Conservation (phyloP, 2,888 invertebrate genomes). For the Cheilosia soror region DNA sequence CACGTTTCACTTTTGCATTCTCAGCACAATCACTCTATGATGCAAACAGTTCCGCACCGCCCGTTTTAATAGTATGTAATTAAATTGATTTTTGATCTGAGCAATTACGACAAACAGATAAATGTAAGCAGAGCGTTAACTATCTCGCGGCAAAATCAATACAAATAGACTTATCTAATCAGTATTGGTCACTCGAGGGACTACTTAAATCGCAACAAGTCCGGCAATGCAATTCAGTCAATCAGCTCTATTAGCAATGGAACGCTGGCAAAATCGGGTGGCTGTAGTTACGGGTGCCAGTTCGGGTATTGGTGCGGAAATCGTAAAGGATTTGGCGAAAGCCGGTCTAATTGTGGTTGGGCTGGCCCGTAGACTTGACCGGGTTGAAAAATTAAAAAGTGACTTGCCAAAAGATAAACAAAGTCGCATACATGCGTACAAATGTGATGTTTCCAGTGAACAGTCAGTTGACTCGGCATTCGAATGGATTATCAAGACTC, state of each 20-base stretch:
- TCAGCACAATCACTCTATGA: no score
- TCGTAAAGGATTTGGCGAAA: constrained; percentile 83
- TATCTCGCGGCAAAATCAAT: no score
- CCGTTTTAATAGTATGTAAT: no score
- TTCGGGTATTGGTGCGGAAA: constrained; percentile 86
- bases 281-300: constrained; percentile 88
- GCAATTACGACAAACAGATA: no score
- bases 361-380: constrained; percentile 84
- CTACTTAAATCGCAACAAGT: background rate
- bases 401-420: constrained; percentile 77
- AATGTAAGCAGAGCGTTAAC: no score
- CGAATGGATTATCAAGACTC: constrained; percentile 83
- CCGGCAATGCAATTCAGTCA: background rate
- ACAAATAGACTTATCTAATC: background rate
- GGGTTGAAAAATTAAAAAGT: constrained; percentile 80
- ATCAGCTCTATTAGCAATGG: constrained; percentile 80
- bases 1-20: no score
- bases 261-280: constrained; percentile 86
- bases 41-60: no score
- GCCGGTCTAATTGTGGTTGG: constrained; percentile 86
- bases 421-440: constrained; percentile 79
- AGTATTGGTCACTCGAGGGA: background rate
- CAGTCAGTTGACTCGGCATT: constrained; percentile 85
- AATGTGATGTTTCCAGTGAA: constrained; percentile 85
- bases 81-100: no score